phyloP scores from a whole-genome alignment of 2,113 vertebrate species.

The Bettongia penicillata region DNA sequence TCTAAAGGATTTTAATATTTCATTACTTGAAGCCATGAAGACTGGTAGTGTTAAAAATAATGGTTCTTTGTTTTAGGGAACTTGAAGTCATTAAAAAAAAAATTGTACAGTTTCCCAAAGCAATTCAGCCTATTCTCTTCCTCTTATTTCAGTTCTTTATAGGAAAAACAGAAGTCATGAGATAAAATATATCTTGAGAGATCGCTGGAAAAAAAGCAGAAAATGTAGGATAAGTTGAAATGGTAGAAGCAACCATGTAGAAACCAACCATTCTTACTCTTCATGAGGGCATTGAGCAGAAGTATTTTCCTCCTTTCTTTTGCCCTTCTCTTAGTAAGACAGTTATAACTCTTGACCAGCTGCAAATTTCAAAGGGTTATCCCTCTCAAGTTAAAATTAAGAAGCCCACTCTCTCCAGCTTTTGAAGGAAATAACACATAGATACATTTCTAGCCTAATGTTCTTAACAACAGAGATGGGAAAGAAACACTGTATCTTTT shows the following conservation, averaged over 20 bases:
- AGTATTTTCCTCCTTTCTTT: not conserved
- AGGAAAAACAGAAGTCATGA: not conserved
- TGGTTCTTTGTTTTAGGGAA: not conserved
- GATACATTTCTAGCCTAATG: not conserved
- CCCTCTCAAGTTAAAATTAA: not conserved
- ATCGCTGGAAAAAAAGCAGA: not conserved
- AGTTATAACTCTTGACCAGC: not conserved
- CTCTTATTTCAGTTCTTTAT: not conserved
- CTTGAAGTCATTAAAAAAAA: not conserved
- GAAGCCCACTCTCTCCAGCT: not conserved
- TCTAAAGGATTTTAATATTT: not conserved
- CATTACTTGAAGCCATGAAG: not conserved
- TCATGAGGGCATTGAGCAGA: not conserved
- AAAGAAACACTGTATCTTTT: not conserved
- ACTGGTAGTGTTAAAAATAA: not conserved
- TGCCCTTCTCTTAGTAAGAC: not conserved
- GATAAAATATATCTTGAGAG: not conserved
- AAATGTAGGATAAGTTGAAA: not conserved
- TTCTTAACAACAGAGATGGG: not conserved
- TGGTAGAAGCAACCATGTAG: not conserved
- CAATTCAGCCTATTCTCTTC: not conserved
- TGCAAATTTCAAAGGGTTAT: not conserved
- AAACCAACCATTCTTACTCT: not conserved
- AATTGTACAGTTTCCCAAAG: not conserved
- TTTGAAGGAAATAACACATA: not conserved